Evolutionary conservation across 2,797 vertebrate genomes (phyloP).

Genomic region (Allobates femoralis): DNA sequence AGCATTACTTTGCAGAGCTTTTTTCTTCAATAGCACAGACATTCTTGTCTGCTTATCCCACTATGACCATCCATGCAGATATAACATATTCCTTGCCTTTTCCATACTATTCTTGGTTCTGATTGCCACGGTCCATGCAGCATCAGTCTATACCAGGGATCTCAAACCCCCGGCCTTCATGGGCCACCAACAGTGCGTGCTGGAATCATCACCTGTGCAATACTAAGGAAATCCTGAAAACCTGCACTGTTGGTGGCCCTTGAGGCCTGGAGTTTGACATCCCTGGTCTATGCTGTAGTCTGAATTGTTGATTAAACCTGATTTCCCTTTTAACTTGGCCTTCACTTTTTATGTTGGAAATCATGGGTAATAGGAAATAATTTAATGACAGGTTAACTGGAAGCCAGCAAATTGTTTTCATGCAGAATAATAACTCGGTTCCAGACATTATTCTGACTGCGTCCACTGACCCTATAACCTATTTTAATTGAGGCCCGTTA

Average conservation of each 20-base stretch:
- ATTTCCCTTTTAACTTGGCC: not conserved
- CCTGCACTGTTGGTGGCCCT: no score
- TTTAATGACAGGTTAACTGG: constrained; percentile 19
- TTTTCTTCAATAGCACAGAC: not conserved
- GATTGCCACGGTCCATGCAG: not conserved
- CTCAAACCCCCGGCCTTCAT: no score
- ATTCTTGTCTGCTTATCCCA: not conserved
- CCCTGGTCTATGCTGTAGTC: no score
- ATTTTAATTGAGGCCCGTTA: constrained; percentile 42
- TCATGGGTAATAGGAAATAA: constrained; percentile 1
- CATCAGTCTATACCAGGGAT: no score
- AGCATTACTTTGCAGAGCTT: not conserved
- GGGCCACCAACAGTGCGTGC: no score
- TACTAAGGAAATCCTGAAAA: no score
- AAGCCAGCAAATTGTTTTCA: constrained; percentile 18
- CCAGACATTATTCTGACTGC: constrained; percentile 22
- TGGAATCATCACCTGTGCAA: no score
- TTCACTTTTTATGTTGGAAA: not conserved
- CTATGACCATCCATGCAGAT: not conserved
- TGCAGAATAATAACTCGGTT: constrained; percentile 18
- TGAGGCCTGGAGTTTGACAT: no score
- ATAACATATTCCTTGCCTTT: not conserved
- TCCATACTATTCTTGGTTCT: not conserved
- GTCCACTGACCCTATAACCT: constrained; percentile 40
- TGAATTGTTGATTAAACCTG: not conserved